Percentiles rank a stretch among this genome's conserved stretches.
Conservation (phyloP, 2,888 invertebrate species). For the Panzeria rudis region DNA sequence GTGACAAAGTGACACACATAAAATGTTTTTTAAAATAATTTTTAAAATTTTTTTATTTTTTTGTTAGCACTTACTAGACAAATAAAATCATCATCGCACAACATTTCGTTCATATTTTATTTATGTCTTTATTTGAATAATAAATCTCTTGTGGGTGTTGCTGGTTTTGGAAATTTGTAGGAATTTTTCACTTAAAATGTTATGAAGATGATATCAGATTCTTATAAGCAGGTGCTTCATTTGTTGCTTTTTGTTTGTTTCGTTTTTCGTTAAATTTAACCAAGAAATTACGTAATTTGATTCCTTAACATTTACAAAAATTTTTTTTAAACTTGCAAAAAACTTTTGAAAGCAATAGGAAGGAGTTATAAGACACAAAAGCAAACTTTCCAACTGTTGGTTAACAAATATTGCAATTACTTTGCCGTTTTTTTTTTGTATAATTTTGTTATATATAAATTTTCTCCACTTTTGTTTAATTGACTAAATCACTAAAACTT, state of each 20-base stretch:
- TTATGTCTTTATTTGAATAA: constrained; percentile 2
- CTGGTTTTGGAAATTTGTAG: constrained; percentile 17
- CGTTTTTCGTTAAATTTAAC: constrained; percentile 3
- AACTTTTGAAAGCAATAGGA: constrained; percentile 56
- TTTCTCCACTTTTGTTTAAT: background rate
- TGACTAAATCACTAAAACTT: constrained; percentile 29
- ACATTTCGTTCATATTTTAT: constrained; percentile 68
- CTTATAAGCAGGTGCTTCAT: constrained; percentile 66
- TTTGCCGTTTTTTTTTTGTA: constrained; percentile 21
- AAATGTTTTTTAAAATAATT: background rate
- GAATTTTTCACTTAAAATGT: background rate
- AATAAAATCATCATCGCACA: constrained; percentile 77
- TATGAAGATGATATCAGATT: constrained; percentile 67
- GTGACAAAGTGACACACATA: constrained; percentile 7
- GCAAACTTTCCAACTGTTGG: constrained; percentile 15
- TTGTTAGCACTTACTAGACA: constrained; percentile 74
- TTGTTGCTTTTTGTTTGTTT: constrained; percentile 1
- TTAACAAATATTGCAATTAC: constrained; percentile 2
- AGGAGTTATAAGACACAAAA: background rate
- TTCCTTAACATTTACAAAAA: constrained; percentile 64
- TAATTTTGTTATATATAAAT: background rate
- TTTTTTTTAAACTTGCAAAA: constrained; percentile 47
- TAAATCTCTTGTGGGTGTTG: constrained; percentile 42
- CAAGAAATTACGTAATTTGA: constrained; percentile 56
- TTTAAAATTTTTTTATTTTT: constrained; percentile 11